phyloP scores from a whole-genome alignment of 2,797 vertebrate species.

The Pseudomugil tenellus region DNA sequence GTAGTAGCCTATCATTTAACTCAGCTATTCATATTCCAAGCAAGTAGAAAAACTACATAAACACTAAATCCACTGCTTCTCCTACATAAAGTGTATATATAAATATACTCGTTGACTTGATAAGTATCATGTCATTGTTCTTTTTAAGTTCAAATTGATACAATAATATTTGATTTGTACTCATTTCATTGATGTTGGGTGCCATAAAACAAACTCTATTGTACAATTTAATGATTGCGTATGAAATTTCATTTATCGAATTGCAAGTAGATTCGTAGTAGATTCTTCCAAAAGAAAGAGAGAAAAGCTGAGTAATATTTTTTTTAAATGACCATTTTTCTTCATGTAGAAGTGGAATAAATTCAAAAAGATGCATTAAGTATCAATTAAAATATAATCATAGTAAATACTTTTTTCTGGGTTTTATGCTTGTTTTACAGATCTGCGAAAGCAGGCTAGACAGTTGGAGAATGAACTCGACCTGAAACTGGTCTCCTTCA shows the following conservation, averaged over 20 bases:
- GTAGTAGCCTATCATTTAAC: neutral
- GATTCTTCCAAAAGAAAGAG: neutral
- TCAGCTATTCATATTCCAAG: neutral
- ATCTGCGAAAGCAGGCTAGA: slow-evolving; percentile 96
- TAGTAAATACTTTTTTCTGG: neutral
- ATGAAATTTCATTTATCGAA: neutral
- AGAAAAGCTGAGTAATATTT: no score
- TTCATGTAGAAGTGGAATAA: neutral
- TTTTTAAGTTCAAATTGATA: neutral
- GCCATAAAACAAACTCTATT: neutral
- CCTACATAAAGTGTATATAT: neutral
- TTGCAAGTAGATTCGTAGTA: neutral
- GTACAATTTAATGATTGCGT: neutral
- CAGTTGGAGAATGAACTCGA: slow-evolving; percentile 98
- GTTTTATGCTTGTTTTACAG: slow-evolving; percentile 70
- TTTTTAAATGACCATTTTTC: no score
- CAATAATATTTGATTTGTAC: neutral
- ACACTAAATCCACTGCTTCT: neutral
- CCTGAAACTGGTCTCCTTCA: slow-evolving; percentile 97
- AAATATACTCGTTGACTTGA: neutral
- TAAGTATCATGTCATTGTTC: neutral
- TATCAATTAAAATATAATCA: neutral
- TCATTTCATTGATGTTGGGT: neutral
- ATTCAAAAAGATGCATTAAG: neutral
- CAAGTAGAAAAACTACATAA: neutral